Evolutionary conservation across 2,888 invertebrate genomes (phyloP), one percentile per base, ranked within the genome.

Genomic region (Polylopha cassiicola): DNA sequence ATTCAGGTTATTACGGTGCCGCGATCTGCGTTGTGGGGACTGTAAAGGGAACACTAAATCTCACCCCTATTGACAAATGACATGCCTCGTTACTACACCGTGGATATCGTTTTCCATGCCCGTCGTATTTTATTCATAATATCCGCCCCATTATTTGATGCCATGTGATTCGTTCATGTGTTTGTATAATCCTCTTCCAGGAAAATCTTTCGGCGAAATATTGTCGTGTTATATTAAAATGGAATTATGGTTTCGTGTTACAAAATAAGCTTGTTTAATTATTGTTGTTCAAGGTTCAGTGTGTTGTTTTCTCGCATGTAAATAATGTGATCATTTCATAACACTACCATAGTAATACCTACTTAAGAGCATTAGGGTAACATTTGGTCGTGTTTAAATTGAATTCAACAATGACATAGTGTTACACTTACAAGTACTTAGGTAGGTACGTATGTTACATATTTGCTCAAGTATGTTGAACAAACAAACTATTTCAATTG

Each of bases 31-130:
- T 30, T 33, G 33, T 34, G 38, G 21, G 28, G 33, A 21, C 37
- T 66, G 67, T 67, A 72, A 71, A 72, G 59, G 48, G 62, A 53
- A 60, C 61, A 65, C 68, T 71, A 71, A 73, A 76, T 72, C 65
- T 65, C 56, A 47, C 48, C 60, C 50, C 56, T 71, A 75, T 74
- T 76, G 78, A 78, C 72, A 76, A 78, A 78, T 73, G 67, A 65
- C 60, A 54, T 44, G 45, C 44, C 66, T 73, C 65, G 65, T 78
- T 74, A 72, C 68, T 75, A 71, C 69, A 54, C 59, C 59, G 58
- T 29, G 34, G 36, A 29, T 68, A 68, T 71, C 71, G 60, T 62
- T 67, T 70, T 64, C 62, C 51, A 62, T 50, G 60, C 48, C 58
- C 61, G 51, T 64, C 61, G 44, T 51, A 64, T 73, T 74, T 71